Conservation (phyloP, 2,888 invertebrate species). For the Eucera pruinosa region DNA sequence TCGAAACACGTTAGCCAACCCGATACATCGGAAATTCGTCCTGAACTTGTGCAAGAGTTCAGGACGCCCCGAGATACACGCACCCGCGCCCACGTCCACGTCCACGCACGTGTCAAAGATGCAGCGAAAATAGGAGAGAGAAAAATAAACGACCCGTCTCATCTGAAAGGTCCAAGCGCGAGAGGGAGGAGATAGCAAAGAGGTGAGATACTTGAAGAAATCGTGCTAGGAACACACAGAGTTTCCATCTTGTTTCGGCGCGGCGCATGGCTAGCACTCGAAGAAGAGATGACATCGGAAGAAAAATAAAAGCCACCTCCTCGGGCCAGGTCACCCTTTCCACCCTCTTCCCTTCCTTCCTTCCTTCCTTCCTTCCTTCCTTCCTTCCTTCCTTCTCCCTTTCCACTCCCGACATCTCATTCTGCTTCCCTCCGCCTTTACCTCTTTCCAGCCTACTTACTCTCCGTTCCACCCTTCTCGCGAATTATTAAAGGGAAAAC, state of each 20-base stretch:
- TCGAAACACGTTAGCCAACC: no score
- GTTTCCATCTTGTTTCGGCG: constrained; percentile 68
- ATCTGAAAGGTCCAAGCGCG: not conserved
- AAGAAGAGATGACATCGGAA: constrained; percentile 55
- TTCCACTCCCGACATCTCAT: no score
- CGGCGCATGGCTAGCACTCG: constrained; percentile 60
- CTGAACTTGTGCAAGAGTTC: no score
- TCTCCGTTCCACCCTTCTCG: constrained; percentile 35
- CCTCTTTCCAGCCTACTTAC: constrained; percentile 62
- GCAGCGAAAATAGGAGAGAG: constrained; percentile 2
- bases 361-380: no score
- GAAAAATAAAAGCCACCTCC: constrained; percentile 69
- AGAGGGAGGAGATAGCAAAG: constrained; percentile 5
- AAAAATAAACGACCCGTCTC: constrained; percentile 17
- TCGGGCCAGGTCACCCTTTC: no score
- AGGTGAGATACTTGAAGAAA: constrained; percentile 66
- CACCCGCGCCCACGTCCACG: no score
- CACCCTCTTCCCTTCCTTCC: no score
- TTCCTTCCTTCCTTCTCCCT: no score
- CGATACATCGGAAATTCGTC: constrained; percentile 2
- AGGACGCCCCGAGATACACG: no score
- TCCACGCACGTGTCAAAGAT: not conserved
- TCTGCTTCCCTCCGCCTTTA: no score
- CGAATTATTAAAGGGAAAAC: constrained; percentile 67
- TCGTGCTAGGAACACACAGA: constrained; percentile 65